A percentile compares a stretch with the other conserved stretches of the same genome.
These are phyloP conservation scores for Alectoris magna DNA, from an alignment of 2,797 vertebrate species.

Conservation along the genomic window DNA sequence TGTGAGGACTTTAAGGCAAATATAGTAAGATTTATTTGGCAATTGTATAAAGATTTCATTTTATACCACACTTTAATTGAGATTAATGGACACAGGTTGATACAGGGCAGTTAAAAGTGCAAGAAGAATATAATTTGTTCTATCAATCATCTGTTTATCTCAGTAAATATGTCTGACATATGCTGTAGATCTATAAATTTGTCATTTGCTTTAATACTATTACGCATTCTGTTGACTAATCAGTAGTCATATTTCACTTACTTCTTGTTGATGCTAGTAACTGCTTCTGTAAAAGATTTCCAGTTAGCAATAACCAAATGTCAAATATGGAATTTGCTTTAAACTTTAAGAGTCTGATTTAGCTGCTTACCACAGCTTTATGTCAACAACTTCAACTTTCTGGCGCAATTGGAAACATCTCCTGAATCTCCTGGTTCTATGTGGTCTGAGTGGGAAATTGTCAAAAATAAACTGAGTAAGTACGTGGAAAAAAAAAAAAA, in stretches of 20 bases:
- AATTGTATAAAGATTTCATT: not conserved
- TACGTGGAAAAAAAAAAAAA: too few species aligned
- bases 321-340: not conserved
- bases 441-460: not conserved
- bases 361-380: not conserved
- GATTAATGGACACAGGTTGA: not conserved
- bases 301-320: not conserved
- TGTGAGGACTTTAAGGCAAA: not conserved
- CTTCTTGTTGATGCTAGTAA: not conserved
- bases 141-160: conserved; percentile 10
- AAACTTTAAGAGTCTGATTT: not conserved
- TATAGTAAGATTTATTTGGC: not conserved
- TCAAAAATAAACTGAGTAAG: not conserved
- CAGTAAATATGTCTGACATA: not conserved
- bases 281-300: not conserved
- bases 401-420: not conserved
- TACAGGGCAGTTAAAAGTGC: not conserved
- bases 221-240: not conserved
- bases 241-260: not conserved
- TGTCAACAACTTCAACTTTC: not conserved
- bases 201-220: not conserved
- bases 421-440: not conserved
- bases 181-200: not conserved
- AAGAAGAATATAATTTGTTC: not conserved
- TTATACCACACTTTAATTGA: not conserved